Evolutionary conservation across 2,888 invertebrate species (phyloP).

Genomic region (Punctoribates punctum): DNA sequence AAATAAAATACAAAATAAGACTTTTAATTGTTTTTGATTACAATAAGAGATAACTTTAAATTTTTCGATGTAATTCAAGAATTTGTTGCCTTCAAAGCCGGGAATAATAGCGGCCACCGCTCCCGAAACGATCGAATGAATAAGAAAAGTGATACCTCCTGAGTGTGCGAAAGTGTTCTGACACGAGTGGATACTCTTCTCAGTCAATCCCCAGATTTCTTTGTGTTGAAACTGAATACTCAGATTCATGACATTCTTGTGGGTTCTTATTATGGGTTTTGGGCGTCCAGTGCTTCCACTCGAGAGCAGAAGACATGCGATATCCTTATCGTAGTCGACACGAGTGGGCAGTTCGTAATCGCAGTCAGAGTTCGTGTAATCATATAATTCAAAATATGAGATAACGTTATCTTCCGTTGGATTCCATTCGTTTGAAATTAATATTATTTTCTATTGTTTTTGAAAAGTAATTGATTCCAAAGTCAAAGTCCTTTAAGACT

Average conservation of each 20-base stretch:
- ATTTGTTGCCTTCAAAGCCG: neutral
- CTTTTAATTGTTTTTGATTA: neutral
- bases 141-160: constrained; percentile 13
- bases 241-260: constrained; percentile 7
- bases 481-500: neutral
- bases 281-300: constrained; percentile 22
- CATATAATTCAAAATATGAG: constrained; percentile 12
- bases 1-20: no score
- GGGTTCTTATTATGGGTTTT: constrained; percentile 14
- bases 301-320: neutral
- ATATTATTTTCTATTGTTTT: constrained; percentile 12
- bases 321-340: constrained; percentile 14
- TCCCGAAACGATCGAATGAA: neutral
- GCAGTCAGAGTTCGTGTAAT: neutral
- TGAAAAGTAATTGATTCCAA: neutral
- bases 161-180: constrained; percentile 29
- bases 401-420: neutral
- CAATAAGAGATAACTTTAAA: constrained; percentile 2
- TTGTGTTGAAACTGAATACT: constrained; percentile 12
- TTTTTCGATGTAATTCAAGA: constrained; percentile 32
- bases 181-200: constrained; percentile 21
- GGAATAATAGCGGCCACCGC: constrained; percentile 26
- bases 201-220: constrained; percentile 23
- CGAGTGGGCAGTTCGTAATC: constrained; percentile 8
- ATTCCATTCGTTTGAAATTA: constrained; percentile 13